Evolutionary conservation across 2,888 invertebrate species (phyloP), one percentile per base, ranked within the genome.

Genomic region (Platycheirus rosarum): DNA sequence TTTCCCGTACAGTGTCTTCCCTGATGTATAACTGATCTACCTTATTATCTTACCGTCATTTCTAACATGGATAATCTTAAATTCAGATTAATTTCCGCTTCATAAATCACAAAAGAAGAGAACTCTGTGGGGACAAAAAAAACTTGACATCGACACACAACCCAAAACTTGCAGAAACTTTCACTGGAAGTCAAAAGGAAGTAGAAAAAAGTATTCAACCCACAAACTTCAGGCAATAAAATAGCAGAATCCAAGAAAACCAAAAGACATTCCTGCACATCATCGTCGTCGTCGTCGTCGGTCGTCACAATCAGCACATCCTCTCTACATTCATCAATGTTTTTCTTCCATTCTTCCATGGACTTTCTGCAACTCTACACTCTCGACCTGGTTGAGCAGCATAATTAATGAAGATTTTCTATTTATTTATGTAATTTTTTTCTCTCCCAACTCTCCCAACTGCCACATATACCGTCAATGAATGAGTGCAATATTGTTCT

Each of bases 31-130:
- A 18, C 42, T 18, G 7, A 16, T 29, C n/a, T 60, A 60, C 60
- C n/a, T 9, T 60, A 44, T 44, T 76, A 57, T 70, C 20, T 55
- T 65, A 55, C 18, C 32, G 48, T 48, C 63, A 46, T 65, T 63
- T 71, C 63, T 48, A 29, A 42, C 42, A 71, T 32, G 49, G 62
- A 37, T 65, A 71, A 70, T 77, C 76, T 71, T 35, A 42, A 77
- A 71, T 65, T 71, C 63, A 57, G 71, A 77, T 77, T 70, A 77
- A 77, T 71, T 74, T 74, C 68, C 68, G 74, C 74, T 68, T 74
- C 74, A 79, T 79, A 74, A 74, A 79, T 77, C 77, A 60, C 70
- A 48, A 44, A 20, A 57, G 23, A 11, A 57, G 57, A 40, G 11
- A 14, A 23, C 14, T 57, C 9, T 29, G n/a, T 11, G 13, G 14